Conservation (phyloP, 1,140 invertebrate genomes). For the Globodera rostochiensis region DNA sequence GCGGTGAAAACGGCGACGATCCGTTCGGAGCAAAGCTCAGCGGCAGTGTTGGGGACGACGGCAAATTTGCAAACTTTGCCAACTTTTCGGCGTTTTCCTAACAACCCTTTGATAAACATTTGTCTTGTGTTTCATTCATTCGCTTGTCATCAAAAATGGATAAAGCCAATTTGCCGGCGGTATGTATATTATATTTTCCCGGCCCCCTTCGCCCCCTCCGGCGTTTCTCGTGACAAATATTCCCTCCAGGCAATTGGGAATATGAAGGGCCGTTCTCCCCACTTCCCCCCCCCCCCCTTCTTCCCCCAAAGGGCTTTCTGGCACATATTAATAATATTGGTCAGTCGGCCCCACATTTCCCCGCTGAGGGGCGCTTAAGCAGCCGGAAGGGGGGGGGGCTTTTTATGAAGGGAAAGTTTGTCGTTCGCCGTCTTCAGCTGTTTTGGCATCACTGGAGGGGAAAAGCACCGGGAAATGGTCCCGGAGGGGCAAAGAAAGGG, state of each 20-base stretch:
- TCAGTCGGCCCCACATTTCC: neutral
- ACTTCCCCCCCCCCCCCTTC: too few relatives aligned
- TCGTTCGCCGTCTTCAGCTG: neutral
- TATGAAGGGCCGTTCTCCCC: neutral
- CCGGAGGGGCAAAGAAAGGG: neutral
- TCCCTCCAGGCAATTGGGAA: neutral
- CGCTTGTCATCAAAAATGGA: neutral
- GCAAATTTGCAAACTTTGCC: conserved; percentile 27
- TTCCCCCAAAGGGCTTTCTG: neutral
- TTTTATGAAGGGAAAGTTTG: neutral
- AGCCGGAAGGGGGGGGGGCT: neutral
- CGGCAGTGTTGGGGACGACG: neutral
- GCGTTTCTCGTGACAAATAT: neutral
- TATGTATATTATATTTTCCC: too few relatives aligned
- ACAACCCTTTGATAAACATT: conserved; percentile 1
- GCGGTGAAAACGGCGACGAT: neutral
- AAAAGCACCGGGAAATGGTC: too few relatives aligned
- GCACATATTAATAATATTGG: neutral
- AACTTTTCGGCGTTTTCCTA: conserved; percentile 27
- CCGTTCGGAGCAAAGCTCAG: conserved; percentile 9
- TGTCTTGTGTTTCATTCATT: neutral
- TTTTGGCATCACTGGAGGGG: neutral
- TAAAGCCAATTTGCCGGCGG: neutral
- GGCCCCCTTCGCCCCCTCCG: neutral
- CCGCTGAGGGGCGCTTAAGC: neutral